Conservation (phyloP, 2,888 invertebrate species). For the Lycaena phlaeas region DNA sequence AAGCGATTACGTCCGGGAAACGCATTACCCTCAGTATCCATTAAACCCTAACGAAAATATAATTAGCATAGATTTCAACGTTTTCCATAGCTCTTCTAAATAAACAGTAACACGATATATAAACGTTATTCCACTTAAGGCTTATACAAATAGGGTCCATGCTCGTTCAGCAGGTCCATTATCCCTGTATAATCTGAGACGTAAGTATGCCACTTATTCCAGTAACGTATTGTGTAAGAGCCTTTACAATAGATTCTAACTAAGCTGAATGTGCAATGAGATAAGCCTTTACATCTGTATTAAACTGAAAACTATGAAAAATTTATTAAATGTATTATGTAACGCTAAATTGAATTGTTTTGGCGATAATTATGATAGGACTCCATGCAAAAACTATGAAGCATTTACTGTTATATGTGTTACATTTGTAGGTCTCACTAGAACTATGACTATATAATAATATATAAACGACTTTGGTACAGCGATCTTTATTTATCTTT, state of each 20-base stretch:
- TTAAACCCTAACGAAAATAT: conserved; percentile 8
- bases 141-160: background rate
- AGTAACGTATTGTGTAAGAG: conserved; percentile 17
- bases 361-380: too few species aligned
- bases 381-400: too few species aligned
- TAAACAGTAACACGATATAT: background rate
- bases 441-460: too few species aligned
- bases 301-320: background rate
- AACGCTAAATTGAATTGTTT: too few species aligned
- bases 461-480: too few species aligned
- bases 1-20: conserved; percentile 6
- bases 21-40: conserved; percentile 4
- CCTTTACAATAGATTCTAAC: conserved; percentile 16
- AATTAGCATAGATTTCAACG: conserved; percentile 7
- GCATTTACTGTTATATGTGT: too few species aligned
- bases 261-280: conserved; percentile 10
- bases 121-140: background rate
- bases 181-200: conserved; percentile 19
- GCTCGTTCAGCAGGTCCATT: conserved; percentile 13
- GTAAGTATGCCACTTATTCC: conserved; percentile 21
- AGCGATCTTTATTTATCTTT: too few species aligned
- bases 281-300: background rate
- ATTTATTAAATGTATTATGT: too few species aligned
- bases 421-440: too few species aligned
- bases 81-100: conserved; percentile 8